A percentile compares a stretch with the other conserved stretches of the same genome.
phyloP scores from a whole-genome alignment of 2,797 vertebrate genomes.

The Chaetodon trifasciatus region DNA sequence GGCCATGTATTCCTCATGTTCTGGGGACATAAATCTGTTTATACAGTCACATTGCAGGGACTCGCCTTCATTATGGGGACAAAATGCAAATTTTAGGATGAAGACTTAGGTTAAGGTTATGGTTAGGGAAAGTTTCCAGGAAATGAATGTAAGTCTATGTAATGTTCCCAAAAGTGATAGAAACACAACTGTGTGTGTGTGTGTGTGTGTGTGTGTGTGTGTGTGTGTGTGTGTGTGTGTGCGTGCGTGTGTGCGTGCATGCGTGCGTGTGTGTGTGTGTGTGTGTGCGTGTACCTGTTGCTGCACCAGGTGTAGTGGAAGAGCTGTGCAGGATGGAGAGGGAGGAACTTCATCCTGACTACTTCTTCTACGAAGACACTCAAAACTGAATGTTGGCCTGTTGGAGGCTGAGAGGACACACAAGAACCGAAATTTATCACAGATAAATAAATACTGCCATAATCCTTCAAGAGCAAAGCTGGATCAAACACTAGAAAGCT shows the following conservation, averaged over 20 bases:
- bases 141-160: no score
- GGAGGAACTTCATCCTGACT: constrained; percentile 89
- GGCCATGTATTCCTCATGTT: no score
- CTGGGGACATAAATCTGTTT: no score
- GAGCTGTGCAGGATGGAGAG: constrained; percentile 88
- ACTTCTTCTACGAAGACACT: constrained; percentile 93
- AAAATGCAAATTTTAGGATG: no score
- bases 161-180: no score
- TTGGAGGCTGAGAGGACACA: constrained; percentile 85
- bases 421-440: not conserved
- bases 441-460: not conserved
- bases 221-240: not conserved
- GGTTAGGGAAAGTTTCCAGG: no score
- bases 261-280: constrained; percentile 7
- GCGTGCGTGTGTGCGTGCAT: constrained; percentile 11
- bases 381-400: constrained; percentile 93
- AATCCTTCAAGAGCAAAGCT: not conserved
- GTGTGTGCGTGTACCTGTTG: constrained; percentile 72
- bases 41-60: no score
- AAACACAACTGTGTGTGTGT: no score
- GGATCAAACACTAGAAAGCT: not conserved
- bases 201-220: not conserved
- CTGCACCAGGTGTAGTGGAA: constrained; percentile 94
- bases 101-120: no score
- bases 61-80: no score